Evolutionary conservation across 2,797 vertebrate species (phyloP).

Genomic region (Euphonia xanthogaster): DNA sequence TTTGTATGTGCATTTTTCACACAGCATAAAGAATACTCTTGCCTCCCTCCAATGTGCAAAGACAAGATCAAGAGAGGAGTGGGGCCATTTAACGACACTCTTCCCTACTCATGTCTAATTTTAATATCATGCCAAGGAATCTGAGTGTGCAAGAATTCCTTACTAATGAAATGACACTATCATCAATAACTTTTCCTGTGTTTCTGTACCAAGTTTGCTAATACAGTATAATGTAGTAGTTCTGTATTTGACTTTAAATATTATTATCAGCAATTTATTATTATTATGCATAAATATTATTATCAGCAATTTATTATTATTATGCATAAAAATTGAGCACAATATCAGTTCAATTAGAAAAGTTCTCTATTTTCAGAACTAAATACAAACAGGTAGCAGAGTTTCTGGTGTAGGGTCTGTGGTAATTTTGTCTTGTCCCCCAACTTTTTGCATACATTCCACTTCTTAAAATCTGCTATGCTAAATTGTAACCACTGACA

Average conservation of each 20-base stretch:
- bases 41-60: neutral
- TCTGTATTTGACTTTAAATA: neutral
- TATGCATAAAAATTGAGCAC: neutral
- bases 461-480: neutral
- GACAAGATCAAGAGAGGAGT: neutral
- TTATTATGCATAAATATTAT: too few species aligned
- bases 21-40: neutral
- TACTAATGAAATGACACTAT: neutral
- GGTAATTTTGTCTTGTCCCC: neutral
- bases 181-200: neutral
- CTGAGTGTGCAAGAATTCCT: neutral
- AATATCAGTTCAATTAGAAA: neutral
- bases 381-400: neutral
- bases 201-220: neutral
- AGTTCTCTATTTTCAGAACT: neutral
- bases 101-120: neutral
- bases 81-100: neutral
- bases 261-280: neutral
- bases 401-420: neutral
- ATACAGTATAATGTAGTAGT: neutral
- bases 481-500: neutral
- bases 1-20: neutral
- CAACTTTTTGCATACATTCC: neutral
- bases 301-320: too few species aligned
- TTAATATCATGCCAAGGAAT: neutral